Base-by-base conservation (phyloP, 1,140 invertebrate species). In the Schlechtendalia chinensis region DNA sequence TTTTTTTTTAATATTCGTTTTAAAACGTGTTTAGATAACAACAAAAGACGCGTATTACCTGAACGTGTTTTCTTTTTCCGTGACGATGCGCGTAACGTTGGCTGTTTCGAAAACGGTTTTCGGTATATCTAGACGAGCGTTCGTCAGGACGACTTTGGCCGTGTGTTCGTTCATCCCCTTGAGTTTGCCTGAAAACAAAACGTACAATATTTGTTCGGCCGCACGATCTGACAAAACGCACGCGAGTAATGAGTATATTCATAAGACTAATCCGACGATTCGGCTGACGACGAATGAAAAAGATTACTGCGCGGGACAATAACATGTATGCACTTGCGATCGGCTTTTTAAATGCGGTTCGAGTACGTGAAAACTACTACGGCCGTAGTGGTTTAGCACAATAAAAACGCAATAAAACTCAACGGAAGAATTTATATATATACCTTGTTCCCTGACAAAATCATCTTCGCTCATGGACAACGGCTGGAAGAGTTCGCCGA, bases 141-240 rank as follows among this genome's bases (percentile, higher is more conserved):
- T 85, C 5, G 6, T n/a, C 75, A 88, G 86, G 29, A 86, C 85
- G 5, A 91, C 83, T 82, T 85, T 87, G 39, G 86, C 86, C 53
- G 85, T 86, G 84, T 92, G 91, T 87, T 98, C 95, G 85, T 95
- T 96, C 95, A 97, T 96, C 27, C 96, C 96, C 81, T 92, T 89
- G 47, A 97, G 85, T 79, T 79, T 79, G 11, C 19, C 75, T 79
- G 27, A 79, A 79, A 16, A 63, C 24, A 47, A 59, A 50, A 58
- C 5, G n/a, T 65, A 39, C 3, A 39, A 4, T 39, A 4, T 39
- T 39, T 39, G 32, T 39, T 39, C 8, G n/a, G n/a, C n/a, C n/a
- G n/a, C n/a, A n/a, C n/a, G n/a, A n/a, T 8, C 32, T 39, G 8
- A 4, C 32, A 39, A 39, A 39, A 39, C 32, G 32, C 3, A 39